Conservation (phyloP, 2,888 invertebrate species). For the Augiades crinisus region DNA sequence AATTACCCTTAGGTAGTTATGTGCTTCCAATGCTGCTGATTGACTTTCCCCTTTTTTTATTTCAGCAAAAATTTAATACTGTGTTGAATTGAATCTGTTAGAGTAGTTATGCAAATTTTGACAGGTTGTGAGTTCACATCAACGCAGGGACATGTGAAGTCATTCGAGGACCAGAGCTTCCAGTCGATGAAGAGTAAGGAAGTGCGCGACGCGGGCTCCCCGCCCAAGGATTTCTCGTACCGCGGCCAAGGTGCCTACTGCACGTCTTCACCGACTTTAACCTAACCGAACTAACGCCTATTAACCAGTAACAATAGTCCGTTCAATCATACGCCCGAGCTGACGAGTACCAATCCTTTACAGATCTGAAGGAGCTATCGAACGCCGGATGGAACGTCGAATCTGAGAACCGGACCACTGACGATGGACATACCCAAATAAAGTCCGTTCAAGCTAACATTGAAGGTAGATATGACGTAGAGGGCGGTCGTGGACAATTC, state of each 20-base stretch:
- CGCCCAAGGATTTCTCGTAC: slow-evolving; percentile 83
- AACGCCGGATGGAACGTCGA: slow-evolving; percentile 86
- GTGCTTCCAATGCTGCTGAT: background rate
- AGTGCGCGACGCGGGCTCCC: slow-evolving; percentile 89
- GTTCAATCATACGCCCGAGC: slow-evolving; percentile 7
- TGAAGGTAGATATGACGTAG: slow-evolving; percentile 83
- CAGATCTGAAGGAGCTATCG: slow-evolving; percentile 73
- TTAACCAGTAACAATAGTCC: slow-evolving; percentile 50
- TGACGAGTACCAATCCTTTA: slow-evolving; percentile 35
- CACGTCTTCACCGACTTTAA: slow-evolving; percentile 45
- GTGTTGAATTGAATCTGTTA: slow-evolving; percentile 36
- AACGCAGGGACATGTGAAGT: slow-evolving; percentile 84
- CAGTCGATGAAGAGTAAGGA: slow-evolving; percentile 89
- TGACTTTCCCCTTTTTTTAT: background rate
- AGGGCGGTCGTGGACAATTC: slow-evolving; percentile 84
- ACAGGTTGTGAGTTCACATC: slow-evolving; percentile 74
- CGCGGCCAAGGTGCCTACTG: slow-evolving; percentile 71
- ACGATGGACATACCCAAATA: slow-evolving; percentile 84
- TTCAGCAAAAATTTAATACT: slow-evolving; percentile 33
- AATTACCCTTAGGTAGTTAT: background rate
- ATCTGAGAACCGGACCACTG: slow-evolving; percentile 81
- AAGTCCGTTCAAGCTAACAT: slow-evolving; percentile 83
- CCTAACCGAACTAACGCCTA: slow-evolving; percentile 67
- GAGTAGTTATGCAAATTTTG: slow-evolving; percentile 52
- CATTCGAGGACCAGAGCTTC: slow-evolving; percentile 88